Evolutionary conservation across 2,888 invertebrate genomes (phyloP).

Genomic region (Parnassius mnemosyne): DNA sequence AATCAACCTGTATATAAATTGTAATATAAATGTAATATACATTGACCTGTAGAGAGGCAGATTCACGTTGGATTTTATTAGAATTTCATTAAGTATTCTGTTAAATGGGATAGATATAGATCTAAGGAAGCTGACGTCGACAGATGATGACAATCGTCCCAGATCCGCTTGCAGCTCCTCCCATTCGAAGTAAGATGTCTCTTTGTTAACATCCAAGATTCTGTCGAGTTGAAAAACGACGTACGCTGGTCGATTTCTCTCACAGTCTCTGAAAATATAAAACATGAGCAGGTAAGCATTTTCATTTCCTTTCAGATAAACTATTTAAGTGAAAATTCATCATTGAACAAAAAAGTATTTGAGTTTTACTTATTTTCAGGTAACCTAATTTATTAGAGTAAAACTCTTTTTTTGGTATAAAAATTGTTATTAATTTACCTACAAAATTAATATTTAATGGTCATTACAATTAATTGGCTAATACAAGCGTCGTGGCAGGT

Average conservation of each 20-base stretch:
- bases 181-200: constrained; percentile 84
- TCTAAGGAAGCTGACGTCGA: constrained; percentile 75
- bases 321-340: constrained; percentile 8
- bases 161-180: constrained; percentile 78
- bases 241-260: constrained; percentile 86
- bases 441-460: no score
- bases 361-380: no score
- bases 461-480: no score
- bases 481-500: no score
- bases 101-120: constrained; percentile 81
- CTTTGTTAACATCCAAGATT: constrained; percentile 84
- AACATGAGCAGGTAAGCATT: constrained; percentile 19
- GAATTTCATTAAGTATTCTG: constrained; percentile 78
- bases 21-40: no score
- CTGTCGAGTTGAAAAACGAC: constrained; percentile 85
- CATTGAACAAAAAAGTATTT: no score
- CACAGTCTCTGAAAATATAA: constrained; percentile 82
- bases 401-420: no score
- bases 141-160: constrained; percentile 72
- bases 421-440: no score
- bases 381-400: no score
- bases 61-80: constrained; percentile 80
- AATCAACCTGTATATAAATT: no score
- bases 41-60: constrained; percentile 72
- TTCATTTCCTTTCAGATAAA: constrained; percentile 9